Evolutionary conservation across 2,888 invertebrate genomes (phyloP).

Genomic region (Lissocephala sabroskyi): DNA sequence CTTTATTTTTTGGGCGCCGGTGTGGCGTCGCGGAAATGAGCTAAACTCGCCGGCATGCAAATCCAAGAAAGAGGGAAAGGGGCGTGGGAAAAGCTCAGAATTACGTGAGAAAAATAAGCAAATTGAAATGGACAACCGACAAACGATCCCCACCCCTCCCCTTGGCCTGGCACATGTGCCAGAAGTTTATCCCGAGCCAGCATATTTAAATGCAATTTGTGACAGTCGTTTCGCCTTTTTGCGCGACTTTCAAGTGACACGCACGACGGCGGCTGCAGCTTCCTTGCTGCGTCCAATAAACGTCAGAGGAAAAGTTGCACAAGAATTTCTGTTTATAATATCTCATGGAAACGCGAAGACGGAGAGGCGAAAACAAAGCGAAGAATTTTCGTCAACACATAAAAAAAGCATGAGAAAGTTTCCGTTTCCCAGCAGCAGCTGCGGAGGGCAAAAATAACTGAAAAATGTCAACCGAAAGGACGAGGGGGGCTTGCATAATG

Average conservation of each 20-base stretch:
- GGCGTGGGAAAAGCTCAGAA: too few species aligned
- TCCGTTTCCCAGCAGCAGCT: background rate
- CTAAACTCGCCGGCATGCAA: too few species aligned
- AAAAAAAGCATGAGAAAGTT: constrained; percentile 13
- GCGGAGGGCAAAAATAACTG: background rate
- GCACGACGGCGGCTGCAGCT: constrained; percentile 21
- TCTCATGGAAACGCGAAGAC: constrained; percentile 10
- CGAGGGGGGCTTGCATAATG: constrained; percentile 33
- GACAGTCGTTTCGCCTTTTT: constrained; percentile 28
- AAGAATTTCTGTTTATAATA: constrained; percentile 36
- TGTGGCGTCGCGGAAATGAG: too few species aligned
- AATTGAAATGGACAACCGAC: too few species aligned
- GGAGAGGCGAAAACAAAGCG: too few species aligned
- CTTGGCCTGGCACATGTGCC: too few species aligned
- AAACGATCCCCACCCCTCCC: too few species aligned
- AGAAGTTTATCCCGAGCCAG: constrained; percentile 3
- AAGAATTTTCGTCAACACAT: constrained; percentile 4
- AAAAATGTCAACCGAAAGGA: background rate
- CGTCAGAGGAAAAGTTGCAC: constrained; percentile 26
- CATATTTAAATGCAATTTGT: constrained; percentile 55
- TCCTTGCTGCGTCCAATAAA: constrained; percentile 2
- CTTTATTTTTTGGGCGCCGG: too few species aligned
- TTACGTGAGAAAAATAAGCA: too few species aligned
- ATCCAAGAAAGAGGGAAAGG: too few species aligned
- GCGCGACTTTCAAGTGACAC: constrained; percentile 46